Base-by-base conservation (phyloP, 2,888 invertebrate genomes). In the Acrobasis repandana region DNA sequence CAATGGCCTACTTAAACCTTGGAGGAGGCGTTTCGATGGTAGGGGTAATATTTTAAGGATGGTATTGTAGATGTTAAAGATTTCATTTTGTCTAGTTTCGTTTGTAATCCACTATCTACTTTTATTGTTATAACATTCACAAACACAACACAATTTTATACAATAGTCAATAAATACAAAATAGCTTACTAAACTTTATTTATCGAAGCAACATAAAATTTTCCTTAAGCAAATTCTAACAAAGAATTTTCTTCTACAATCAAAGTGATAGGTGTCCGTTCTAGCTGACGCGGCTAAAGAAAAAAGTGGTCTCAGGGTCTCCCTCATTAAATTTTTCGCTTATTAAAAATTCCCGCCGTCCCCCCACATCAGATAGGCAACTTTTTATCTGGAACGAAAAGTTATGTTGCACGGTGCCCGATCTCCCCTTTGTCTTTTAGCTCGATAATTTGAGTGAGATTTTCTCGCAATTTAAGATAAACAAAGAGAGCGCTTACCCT, bases 381-480 rank as follows among this genome's bases (percentile, higher is more conserved):
- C 90, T 90, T 91, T 92, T 92, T 92, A 86, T 86, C 76, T 77
- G 76, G 75, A 77, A 75, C 83, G 83, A 81, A 87, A 86, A 90
- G 89, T 88, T 89, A 85, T 86, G 83, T 86, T 86, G 28, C 28
- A 28, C 83, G 82, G 73, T 79, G 82, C 83, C 82, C 82, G 80
- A 83, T 83, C 86, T 84, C 88, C 88, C 83, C 88, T 86, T 84
- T 86, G 87, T 88, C 86, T 88, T 87, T 86, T 83, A 80, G 84
- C 88, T 83, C 90, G 91, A 92, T 91, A 91, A 92, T 92, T 92
- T 90, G 92, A 92, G 92, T 91, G 91, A 92, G 91, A 92, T 91
- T 92, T 90, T 88, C 92, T 92, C 91, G 90, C 92, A 91, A 90
- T 91, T 91, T 91, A 91, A 92, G 91, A 92, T 92, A 92, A 92